Conservation (phyloP, 35 echinoderm and acorn worm species). For the Apostichopus japonicus region DNA sequence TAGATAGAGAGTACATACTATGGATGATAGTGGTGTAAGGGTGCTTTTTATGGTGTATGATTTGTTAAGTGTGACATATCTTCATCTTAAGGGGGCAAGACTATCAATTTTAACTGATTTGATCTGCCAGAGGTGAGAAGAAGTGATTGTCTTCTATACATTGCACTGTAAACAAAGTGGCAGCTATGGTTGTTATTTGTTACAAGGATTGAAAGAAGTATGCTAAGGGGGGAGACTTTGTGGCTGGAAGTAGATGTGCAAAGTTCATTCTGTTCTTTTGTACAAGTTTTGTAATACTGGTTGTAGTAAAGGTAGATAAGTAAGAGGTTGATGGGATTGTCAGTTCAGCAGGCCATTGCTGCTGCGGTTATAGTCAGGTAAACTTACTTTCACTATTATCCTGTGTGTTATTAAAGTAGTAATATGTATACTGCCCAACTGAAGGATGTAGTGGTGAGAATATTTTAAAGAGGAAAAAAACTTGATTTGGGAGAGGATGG, state of each 20-base stretch:
- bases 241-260: slow-evolving; percentile 2
- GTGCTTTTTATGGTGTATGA: slow-evolving; percentile 8
- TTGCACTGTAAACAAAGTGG: slow-evolving; percentile 12
- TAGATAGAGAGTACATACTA: background rate
- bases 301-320: background rate
- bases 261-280: background rate
- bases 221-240: background rate
- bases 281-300: background rate
- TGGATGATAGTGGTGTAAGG: background rate
- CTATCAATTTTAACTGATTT: slow-evolving; percentile 25
- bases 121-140: background rate
- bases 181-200: background rate
- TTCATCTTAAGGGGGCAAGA: slow-evolving; percentile 28
- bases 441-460: too few relatives aligned
- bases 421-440: too few relatives aligned
- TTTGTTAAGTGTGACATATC: slow-evolving; percentile 44
- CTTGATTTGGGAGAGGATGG: too few relatives aligned
- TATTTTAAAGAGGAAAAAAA: too few relatives aligned
- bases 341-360: too few relatives aligned
- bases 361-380: too few relatives aligned
- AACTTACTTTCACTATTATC: too few relatives aligned
- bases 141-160: slow-evolving; percentile 21
- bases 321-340: too few relatives aligned
- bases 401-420: too few relatives aligned
- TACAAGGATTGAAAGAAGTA: background rate